A percentile compares a stretch with the other conserved stretches of the same genome.
Evolutionary conservation across 2,888 invertebrate genomes (phyloP).

Genomic region (Lasioglossum leucozonium): DNA sequence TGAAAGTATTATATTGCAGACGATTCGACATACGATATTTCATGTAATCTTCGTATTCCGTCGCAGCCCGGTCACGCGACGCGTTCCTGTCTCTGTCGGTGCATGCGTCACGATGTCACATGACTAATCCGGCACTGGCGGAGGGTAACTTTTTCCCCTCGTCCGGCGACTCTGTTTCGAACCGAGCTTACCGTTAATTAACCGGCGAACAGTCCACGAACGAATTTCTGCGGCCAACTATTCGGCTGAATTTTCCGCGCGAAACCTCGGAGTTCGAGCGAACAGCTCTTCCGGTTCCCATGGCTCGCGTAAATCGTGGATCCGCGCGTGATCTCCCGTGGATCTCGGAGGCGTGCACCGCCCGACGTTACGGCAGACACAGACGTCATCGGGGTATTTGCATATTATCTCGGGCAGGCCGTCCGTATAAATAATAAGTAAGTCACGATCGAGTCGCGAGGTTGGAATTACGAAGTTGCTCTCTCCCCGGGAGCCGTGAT

Average conservation of each 20-base stretch:
- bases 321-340: background rate
- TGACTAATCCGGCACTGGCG: no score
- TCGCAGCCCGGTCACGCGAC: no score
- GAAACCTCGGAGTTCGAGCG: background rate
- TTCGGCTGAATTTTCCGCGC: background rate
- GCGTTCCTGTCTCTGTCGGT: no score
- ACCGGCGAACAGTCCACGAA: no score
- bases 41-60: background rate
- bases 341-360: background rate
- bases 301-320: background rate
- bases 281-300: background rate
- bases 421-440: conserved; percentile 42
- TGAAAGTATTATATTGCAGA: background rate
- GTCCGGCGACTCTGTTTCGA: no score
- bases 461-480: conserved; percentile 30
- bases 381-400: conserved; percentile 28
- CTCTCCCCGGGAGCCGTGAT: conserved; percentile 19
- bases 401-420: conserved; percentile 30
- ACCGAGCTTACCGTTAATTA: no score
- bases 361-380: conserved; percentile 14
- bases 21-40: background rate
- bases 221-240: no score
- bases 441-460: conserved; percentile 35
- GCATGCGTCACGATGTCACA: no score
- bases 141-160: no score